Percentiles rank a stretch among this genome's conserved stretches.
Conservation (phyloP, 2,888 invertebrate species). For the Abscondita cerata region DNA sequence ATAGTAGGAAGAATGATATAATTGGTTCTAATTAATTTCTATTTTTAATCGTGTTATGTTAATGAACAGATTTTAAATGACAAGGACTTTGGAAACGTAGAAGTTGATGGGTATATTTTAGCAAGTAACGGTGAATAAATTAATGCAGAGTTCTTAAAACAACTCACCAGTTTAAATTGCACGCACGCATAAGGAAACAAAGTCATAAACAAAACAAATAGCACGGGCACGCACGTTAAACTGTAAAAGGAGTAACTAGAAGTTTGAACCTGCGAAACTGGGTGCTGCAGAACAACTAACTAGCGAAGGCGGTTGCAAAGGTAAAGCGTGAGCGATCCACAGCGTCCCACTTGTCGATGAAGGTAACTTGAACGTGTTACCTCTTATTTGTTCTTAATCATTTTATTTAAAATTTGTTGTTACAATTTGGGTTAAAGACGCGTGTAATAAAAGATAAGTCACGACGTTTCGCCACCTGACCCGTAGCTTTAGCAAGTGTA, state of each 20-base stretch:
- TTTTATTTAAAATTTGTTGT: no score
- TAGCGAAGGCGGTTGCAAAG: conserved; percentile 45
- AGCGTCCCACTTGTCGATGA: conserved; percentile 50
- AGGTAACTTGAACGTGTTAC: conserved; percentile 46
- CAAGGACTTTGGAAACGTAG: not conserved
- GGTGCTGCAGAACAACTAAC: conserved; percentile 51
- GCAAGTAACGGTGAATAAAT: not conserved
- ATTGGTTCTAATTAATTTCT: no score
- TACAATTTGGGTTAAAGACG: no score
- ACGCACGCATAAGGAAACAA: not conserved
- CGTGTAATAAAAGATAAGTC: no score
- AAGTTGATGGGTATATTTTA: not conserved
- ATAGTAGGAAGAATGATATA: no score
- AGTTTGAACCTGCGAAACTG: conserved; percentile 48
- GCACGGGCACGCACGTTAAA: conserved; percentile 41
- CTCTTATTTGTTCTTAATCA: conserved; percentile 41
- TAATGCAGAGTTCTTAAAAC: not conserved
- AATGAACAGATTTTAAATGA: conserved; percentile 7
- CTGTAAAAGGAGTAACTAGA: conserved; percentile 34
- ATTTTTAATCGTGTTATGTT: not conserved
- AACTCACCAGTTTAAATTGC: conserved; percentile 21
- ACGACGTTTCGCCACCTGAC: no score
- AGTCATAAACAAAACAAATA: conserved; percentile 35
- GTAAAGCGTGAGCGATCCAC: conserved; percentile 45
- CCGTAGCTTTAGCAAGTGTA: no score